Evolutionary conservation across 2,113 vertebrate species (phyloP).

Genomic region (Hepsetus odoe): DNA sequence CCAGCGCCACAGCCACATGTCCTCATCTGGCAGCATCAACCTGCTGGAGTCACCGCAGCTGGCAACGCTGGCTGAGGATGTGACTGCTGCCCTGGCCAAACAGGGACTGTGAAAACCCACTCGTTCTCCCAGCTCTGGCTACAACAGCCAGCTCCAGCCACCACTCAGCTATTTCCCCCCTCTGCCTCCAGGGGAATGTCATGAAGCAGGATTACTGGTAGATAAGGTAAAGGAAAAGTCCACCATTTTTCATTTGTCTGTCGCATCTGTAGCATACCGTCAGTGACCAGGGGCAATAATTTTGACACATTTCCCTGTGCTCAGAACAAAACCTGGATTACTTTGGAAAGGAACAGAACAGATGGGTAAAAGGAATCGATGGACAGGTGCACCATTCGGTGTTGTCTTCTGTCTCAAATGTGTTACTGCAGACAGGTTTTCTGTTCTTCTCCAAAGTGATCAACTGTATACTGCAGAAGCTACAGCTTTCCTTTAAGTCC

Average conservation of each 20-base stretch:
- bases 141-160: constrained; percentile 20
- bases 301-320: no score
- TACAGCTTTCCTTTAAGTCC: no score
- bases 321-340: no score
- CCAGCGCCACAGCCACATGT: constrained; percentile 91
- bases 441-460: no score
- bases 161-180: constrained; percentile 50
- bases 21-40: constrained; percentile 98
- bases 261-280: no score
- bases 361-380: not conserved
- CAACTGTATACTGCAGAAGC: no score
- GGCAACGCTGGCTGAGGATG: constrained; percentile 92
- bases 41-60: constrained; percentile 92
- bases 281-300: no score
- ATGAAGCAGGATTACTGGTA: not conserved
- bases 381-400: not conserved
- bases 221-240: not conserved
- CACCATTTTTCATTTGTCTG: not conserved
- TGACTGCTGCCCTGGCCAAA: constrained; percentile 95
- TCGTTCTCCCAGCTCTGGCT: constrained; percentile 12
- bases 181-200: not conserved
- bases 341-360: no score
- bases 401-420: not conserved
- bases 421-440: not conserved
- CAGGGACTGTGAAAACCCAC: constrained; percentile 92